Conservation (phyloP, 2,888 invertebrate genomes). For the Shargacucullia verbasci region DNA sequence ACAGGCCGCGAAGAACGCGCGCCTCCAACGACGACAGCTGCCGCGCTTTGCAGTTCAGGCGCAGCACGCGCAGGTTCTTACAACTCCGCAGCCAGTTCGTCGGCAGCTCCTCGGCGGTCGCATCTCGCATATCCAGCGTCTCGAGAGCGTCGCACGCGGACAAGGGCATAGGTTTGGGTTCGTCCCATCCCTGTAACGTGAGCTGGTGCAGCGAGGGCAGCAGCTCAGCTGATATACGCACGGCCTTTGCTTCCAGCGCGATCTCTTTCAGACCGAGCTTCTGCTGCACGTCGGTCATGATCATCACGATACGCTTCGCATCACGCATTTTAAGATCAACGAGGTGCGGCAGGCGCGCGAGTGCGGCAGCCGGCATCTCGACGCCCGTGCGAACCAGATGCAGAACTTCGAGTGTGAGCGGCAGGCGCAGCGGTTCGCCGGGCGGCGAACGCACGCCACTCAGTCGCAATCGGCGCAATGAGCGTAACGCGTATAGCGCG, state of each 20-base stretch:
- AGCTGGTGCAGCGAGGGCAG: constrained; percentile 33
- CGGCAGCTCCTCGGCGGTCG: constrained; percentile 24
- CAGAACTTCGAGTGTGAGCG: constrained; percentile 17
- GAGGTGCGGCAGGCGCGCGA: constrained; percentile 21
- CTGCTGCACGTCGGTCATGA: constrained; percentile 15
- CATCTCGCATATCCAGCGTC: not conserved
- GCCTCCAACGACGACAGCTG: constrained; percentile 22
- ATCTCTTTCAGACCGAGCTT: constrained; percentile 22
- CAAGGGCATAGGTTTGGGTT: constrained; percentile 40
- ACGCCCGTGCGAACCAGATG: constrained; percentile 14
- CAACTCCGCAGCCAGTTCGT: constrained; percentile 40
- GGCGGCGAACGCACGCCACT: constrained; percentile 11
- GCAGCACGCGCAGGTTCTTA: constrained; percentile 18
- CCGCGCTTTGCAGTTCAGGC: constrained; percentile 14
- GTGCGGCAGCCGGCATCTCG: constrained; percentile 17
- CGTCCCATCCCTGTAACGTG: constrained; percentile 26
- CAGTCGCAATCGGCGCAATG: constrained; percentile 20
- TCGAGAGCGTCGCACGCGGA: constrained; percentile 19
- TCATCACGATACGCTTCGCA: constrained; percentile 8
- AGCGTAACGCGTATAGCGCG: constrained; percentile 89
- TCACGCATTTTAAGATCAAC: constrained; percentile 25
- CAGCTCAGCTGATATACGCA: constrained; percentile 33
- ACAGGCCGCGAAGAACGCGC: constrained; percentile 27
- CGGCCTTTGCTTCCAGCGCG: constrained; percentile 15
- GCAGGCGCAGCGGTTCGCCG: constrained; percentile 17